Evolutionary conservation across 2,113 vertebrate genomes (phyloP).

Genomic region (Ranitomeya imitator): DNA sequence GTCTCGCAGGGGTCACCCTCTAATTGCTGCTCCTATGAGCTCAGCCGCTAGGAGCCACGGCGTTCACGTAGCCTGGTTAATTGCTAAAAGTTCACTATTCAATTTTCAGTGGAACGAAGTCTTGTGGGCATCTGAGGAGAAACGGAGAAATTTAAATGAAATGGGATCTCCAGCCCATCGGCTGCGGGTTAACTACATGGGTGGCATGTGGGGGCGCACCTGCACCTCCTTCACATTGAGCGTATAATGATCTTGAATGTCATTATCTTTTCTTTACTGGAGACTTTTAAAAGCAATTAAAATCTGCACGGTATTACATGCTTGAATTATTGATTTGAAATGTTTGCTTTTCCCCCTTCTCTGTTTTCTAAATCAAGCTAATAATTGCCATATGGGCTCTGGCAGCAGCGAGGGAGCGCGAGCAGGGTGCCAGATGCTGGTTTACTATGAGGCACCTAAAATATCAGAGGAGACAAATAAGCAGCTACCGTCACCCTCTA

Average conservation of each 20-base stretch:
- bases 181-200: not conserved
- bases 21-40: constrained; percentile 55
- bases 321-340: constrained; percentile 49
- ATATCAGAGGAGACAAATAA: not conserved
- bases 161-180: constrained; percentile 7
- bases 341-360: constrained; percentile 13
- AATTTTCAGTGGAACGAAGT: constrained; percentile 16
- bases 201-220: not conserved
- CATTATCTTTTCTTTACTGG: constrained; percentile 33
- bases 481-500: too few species aligned
- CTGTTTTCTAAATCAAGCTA: constrained; percentile 37
- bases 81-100: constrained; percentile 32
- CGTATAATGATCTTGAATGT: constrained; percentile 33
- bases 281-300: constrained; percentile 44
- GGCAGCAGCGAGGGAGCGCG: not conserved
- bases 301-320: constrained; percentile 40
- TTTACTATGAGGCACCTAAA: not conserved
- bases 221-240: constrained; percentile 11
- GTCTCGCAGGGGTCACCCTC: constrained; percentile 40
- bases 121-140: constrained; percentile 21
- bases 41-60: constrained; percentile 30
- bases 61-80: not conserved
- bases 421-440: constrained; percentile 33
- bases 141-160: constrained; percentile 25
- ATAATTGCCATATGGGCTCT: constrained; percentile 46